Conservation (phyloP, 2,888 invertebrate genomes). For the Octonoba sinensis region DNA sequence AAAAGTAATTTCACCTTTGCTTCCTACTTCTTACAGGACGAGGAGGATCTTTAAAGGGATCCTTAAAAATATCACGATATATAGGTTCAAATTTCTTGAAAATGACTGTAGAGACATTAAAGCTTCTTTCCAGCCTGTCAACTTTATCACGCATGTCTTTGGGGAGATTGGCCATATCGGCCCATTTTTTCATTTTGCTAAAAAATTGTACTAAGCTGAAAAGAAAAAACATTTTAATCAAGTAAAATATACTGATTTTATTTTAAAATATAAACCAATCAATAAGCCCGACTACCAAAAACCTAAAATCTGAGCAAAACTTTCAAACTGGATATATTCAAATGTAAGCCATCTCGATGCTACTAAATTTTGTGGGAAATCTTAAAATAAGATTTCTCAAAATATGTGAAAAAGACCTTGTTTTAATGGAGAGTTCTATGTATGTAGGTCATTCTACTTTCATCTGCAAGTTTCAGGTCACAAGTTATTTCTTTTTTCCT, state of each 20-base stretch:
- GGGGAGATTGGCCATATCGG: slow-evolving; percentile 91
- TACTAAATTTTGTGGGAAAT: no score
- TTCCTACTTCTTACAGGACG: slow-evolving; percentile 75
- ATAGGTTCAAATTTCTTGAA: slow-evolving; percentile 92
- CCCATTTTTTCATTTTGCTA: slow-evolving; percentile 93
- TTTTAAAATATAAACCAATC: neutral
- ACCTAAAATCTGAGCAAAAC: neutral
- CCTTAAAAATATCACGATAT: slow-evolving; percentile 86
- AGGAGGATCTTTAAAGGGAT: slow-evolving; percentile 76
- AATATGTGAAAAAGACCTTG: no score
- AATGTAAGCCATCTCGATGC: no score
- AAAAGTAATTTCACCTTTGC: slow-evolving; percentile 77
- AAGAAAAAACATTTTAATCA: slow-evolving; percentile 65
- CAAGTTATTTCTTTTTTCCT: no score
- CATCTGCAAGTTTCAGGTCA: no score
- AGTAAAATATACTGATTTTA: neutral
- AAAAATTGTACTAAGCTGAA: slow-evolving; percentile 92
- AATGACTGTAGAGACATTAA: slow-evolving; percentile 92
- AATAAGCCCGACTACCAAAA: no score
- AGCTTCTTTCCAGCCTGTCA: slow-evolving; percentile 87
- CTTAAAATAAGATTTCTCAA: no score
- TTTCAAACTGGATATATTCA: neutral
- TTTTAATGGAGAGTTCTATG: no score
- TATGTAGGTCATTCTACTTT: no score
- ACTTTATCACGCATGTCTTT: slow-evolving; percentile 86